Conservation (phyloP, 2,113 vertebrate genomes). For the Calyptommatus sinebrachiatus region DNA sequence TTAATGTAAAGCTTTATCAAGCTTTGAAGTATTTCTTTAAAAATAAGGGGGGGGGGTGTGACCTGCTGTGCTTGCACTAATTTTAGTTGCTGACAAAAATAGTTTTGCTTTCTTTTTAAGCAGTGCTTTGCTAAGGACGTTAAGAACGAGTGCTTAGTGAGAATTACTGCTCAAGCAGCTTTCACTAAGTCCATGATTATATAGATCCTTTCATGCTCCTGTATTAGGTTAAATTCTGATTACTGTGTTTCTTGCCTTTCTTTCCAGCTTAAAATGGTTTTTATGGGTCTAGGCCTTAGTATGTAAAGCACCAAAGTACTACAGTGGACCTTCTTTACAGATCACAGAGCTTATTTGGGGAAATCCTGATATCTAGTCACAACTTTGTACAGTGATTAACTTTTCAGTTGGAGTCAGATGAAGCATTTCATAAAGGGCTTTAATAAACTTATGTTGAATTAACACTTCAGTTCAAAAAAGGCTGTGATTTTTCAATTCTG, state of each 20-base stretch:
- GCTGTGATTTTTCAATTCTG: constrained; percentile 21
- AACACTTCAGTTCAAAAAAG: constrained; percentile 41
- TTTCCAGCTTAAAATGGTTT: constrained; percentile 21
- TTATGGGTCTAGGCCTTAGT: constrained; percentile 35
- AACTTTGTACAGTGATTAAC: constrained; percentile 57
- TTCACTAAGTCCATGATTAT: constrained; percentile 55
- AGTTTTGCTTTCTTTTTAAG: constrained; percentile 37
- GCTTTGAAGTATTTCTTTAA: constrained; percentile 22
- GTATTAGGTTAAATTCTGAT: constrained; percentile 59
- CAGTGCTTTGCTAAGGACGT: constrained; percentile 19
- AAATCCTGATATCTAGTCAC: constrained; percentile 62
- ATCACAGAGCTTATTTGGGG: constrained; percentile 28
- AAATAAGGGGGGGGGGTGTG: background rate
- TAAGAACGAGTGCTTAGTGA: constrained; percentile 41
- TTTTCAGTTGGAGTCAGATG: constrained; percentile 50
- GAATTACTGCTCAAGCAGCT: constrained; percentile 57
- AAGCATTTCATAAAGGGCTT: constrained; percentile 52
- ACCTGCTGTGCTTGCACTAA: background rate
- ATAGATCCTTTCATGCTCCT: constrained; percentile 48
- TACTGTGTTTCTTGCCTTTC: constrained; percentile 35
- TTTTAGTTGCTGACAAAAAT: constrained; percentile 27
- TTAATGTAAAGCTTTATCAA: background rate
- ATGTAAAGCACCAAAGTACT: constrained; percentile 35
- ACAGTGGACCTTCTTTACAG: constrained; percentile 32
- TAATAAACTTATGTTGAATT: constrained; percentile 55